Conservation (phyloP, 2,113 vertebrate genomes). For the Myrmophylax atrothorax region DNA sequence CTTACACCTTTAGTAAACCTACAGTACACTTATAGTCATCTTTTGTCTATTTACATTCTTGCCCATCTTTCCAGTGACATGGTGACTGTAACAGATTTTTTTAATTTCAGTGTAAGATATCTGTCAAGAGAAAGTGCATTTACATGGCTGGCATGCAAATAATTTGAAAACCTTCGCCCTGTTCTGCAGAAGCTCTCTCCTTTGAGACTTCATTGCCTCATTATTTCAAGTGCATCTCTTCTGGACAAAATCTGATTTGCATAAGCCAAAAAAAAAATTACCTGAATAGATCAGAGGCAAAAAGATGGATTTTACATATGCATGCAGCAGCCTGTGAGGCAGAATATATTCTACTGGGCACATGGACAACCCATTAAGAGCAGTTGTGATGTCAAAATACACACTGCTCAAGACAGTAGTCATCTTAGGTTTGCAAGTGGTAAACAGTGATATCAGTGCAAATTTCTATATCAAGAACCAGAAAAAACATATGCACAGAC, state of each 20-base stretch:
- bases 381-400: neutral
- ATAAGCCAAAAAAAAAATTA: neutral
- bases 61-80: neutral
- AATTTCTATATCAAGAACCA: neutral
- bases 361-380: neutral
- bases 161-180: neutral
- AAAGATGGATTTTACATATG: neutral
- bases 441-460: neutral
- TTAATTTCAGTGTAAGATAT: neutral
- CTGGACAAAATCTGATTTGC: neutral
- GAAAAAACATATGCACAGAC: neutral
- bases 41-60: neutral
- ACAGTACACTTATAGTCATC: neutral
- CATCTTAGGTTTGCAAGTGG: neutral
- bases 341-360: neutral
- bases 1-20: neutral
- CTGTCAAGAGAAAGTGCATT: neutral
- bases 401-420: neutral
- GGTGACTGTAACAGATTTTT: neutral
- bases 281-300: neutral
- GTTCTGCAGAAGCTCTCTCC: neutral
- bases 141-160: neutral
- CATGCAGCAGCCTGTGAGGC: neutral
- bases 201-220: neutral
- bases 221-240: neutral